A percentile compares a stretch with the other conserved stretches of the same genome.
Conservation (phyloP, 2,888 invertebrate species). For the Lydus trimaculatus region DNA sequence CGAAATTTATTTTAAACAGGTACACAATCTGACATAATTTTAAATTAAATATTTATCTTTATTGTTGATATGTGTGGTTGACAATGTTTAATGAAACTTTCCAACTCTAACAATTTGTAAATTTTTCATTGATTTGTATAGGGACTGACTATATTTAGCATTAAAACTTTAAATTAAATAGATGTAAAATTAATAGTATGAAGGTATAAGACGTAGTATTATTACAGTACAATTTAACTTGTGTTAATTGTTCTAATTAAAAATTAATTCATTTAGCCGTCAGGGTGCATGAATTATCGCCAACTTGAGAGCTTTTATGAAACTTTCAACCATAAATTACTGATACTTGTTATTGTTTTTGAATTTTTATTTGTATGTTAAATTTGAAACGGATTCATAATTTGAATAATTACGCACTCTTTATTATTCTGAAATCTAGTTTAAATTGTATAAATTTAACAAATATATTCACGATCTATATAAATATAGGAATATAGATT, state of each 20-base stretch:
- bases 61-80: not conserved
- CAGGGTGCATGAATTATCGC: not conserved
- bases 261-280: slow-evolving; percentile 29
- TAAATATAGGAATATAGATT: not conserved
- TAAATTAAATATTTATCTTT: not conserved
- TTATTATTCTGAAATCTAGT: not conserved
- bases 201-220: slow-evolving; percentile 16
- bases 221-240: slow-evolving; percentile 30
- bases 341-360: not conserved
- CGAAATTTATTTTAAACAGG: not conserved
- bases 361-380: not conserved
- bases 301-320: not conserved
- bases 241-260: slow-evolving; percentile 28
- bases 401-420: not conserved
- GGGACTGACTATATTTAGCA: not conserved
- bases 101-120: not conserved
- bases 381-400: not conserved
- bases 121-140: not conserved
- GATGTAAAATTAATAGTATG: slow-evolving; percentile 7
- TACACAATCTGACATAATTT: not conserved
- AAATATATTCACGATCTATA: not conserved
- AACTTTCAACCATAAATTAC: not conserved
- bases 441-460: not conserved
- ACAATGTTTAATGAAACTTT: not conserved
- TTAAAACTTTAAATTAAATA: not conserved